Percentiles rank a stretch among this genome's conserved stretches.
Evolutionary conservation across 2,113 vertebrate species (phyloP).

Genomic region (Pollimyrus isidori): DNA sequence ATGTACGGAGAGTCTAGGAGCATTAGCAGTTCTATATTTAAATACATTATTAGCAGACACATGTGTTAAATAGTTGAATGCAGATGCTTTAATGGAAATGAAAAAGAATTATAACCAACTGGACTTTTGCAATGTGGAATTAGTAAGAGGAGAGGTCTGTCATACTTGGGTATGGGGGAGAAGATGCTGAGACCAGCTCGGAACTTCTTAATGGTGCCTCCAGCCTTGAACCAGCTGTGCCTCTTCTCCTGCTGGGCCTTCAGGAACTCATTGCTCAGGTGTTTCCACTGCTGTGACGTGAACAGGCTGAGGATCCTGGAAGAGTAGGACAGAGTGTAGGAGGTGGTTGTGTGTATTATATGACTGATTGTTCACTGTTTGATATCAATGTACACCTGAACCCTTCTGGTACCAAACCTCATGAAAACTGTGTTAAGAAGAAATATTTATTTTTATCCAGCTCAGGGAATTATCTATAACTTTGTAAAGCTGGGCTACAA

Average conservation of each 20-base stretch:
- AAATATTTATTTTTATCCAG: not conserved
- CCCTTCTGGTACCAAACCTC: not conserved
- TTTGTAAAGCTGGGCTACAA: not conserved
- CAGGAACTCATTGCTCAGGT: slow-evolving; percentile 97
- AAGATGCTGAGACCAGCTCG: slow-evolving; percentile 97
- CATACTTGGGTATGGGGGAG: slow-evolving; percentile 93
- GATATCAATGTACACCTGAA: not conserved
- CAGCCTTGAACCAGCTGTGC: slow-evolving; percentile 97
- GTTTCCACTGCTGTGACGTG: slow-evolving; percentile 98
- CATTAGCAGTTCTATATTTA: not conserved
- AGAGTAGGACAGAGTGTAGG: not conserved
- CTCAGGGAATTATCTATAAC: not conserved
- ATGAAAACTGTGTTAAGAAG: not conserved
- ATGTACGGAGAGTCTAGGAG: not conserved
- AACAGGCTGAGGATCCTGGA: slow-evolving; percentile 91
- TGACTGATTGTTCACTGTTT: not conserved
- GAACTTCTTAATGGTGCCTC: slow-evolving; percentile 96
- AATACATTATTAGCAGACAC: not conserved
- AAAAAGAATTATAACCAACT: not conserved
- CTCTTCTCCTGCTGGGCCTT: slow-evolving; percentile 97
- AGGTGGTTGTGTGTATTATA: not conserved
- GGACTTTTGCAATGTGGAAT: not conserved
- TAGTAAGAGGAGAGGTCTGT: not conserved
- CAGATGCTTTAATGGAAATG: not conserved
- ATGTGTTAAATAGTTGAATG: not conserved